phyloP scores from a whole-genome alignment of 2,113 vertebrate species.

The Anser cygnoides region DNA sequence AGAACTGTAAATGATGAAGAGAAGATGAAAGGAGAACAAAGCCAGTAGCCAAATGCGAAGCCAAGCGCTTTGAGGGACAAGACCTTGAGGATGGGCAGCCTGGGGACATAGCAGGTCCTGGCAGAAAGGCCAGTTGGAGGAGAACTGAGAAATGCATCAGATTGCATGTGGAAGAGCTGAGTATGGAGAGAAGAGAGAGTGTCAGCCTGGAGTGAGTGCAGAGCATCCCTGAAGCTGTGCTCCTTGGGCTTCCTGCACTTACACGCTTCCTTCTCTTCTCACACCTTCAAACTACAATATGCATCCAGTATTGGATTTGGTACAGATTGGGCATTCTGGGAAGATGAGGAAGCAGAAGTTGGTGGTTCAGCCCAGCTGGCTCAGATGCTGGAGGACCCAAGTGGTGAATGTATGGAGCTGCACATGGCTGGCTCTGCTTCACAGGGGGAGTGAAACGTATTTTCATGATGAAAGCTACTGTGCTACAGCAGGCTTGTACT shows the following conservation, averaged over 20 bases:
- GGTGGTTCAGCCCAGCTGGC: not conserved
- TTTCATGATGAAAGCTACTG: not conserved
- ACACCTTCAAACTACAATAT: not conserved
- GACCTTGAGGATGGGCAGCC: not conserved
- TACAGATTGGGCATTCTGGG: fast-evolving
- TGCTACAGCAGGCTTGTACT: not conserved
- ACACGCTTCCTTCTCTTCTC: not conserved
- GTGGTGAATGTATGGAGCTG: fast-evolving
- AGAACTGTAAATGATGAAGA: not conserved
- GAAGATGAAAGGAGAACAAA: not conserved
- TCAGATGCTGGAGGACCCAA: fast-evolving
- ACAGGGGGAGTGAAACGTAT: not conserved
- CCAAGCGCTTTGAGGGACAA: not conserved
- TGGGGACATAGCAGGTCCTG: not conserved
- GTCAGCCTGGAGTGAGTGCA: not conserved
- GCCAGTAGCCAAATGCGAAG: not conserved
- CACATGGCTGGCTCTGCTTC: no score
- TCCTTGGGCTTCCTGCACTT: fast-evolving
- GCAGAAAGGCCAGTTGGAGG: not conserved
- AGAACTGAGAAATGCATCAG: not conserved
- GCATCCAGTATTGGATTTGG: not conserved
- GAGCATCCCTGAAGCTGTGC: fast-evolving
- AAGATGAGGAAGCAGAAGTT: not conserved
- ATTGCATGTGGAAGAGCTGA: fast-evolving
- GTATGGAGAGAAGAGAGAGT: not conserved